These are phyloP conservation scores for Abrostola triplasia DNA, from an alignment of 2,888 invertebrate species.

Conservation along the genomic window DNA sequence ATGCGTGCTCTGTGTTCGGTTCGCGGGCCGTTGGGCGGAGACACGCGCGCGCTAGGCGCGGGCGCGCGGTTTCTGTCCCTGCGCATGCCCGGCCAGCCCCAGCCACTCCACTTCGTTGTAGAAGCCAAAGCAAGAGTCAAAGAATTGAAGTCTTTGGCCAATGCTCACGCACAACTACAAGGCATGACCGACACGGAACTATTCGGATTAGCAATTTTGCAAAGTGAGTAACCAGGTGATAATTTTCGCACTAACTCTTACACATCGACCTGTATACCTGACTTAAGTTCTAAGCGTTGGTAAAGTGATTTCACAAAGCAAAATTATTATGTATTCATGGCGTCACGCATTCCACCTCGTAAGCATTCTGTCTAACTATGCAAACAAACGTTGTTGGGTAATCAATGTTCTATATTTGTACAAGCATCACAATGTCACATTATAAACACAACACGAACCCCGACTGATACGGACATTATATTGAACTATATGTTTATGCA, in stretches of 20 bases:
- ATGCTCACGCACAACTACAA: conserved; percentile 93
- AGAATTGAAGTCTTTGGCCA: conserved; percentile 94
- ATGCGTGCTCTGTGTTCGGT: conserved; percentile 94
- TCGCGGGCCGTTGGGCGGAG: conserved; percentile 94
- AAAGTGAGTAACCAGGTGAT: conserved; percentile 88
- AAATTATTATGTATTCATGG: conserved; percentile 67
- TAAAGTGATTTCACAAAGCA: conserved; percentile 65
- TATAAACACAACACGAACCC: conserved; percentile 6
- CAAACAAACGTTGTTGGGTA: conserved; percentile 69
- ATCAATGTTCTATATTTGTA: conserved; percentile 69
- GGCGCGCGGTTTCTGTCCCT: conserved; percentile 90
- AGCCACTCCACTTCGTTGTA: conserved; percentile 87
- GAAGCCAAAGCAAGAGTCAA: conserved; percentile 95
- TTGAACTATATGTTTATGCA: no score
- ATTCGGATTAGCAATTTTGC: conserved; percentile 94
- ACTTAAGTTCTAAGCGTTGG: conserved; percentile 56
- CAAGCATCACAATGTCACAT: conserved; percentile 60
- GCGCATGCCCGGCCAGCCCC: conserved; percentile 88
- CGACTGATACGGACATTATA: no score
- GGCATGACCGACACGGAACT: conserved; percentile 95
- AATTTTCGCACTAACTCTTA: conserved; percentile 27
- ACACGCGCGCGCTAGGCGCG: conserved; percentile 90
- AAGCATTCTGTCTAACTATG: conserved; percentile 65
- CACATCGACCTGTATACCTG: conserved; percentile 38
- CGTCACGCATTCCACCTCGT: conserved; percentile 65